phyloP scores from a whole-genome alignment of 2,888 invertebrate species.

The Papilio demoleus region DNA sequence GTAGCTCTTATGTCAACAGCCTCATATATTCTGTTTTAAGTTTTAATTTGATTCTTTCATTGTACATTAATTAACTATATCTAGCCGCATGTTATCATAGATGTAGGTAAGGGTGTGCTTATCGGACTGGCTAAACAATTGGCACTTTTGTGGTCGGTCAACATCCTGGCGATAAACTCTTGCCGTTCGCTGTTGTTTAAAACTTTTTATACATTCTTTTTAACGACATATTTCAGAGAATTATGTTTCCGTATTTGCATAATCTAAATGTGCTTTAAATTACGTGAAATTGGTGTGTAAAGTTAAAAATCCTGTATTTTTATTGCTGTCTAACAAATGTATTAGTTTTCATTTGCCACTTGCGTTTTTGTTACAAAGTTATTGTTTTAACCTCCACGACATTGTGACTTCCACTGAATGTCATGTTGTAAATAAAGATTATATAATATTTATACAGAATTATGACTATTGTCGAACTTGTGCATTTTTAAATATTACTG shows the following conservation, averaged over 20 bases:
- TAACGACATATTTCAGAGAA: neutral
- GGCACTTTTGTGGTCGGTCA: conserved; percentile 63
- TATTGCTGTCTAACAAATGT: neutral
- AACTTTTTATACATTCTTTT: conserved; percentile 12
- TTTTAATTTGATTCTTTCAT: too few species aligned
- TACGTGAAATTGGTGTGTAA: too few species aligned
- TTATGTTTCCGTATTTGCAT: neutral
- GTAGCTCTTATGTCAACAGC: too few species aligned
- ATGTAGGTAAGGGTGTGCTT: conserved; percentile 47
- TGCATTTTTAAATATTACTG: neutral
- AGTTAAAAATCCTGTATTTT: neutral
- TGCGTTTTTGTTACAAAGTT: neutral
- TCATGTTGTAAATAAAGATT: neutral
- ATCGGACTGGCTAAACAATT: conserved; percentile 70
- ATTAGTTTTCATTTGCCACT: neutral
- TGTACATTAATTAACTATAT: neutral
- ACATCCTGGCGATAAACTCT: conserved; percentile 69
- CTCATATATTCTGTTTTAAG: too few species aligned
- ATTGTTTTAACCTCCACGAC: neutral
- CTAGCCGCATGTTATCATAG: neutral
- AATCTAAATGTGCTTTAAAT: too few species aligned
- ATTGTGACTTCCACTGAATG: neutral
- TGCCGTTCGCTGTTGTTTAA: conserved; percentile 41
- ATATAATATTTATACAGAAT: neutral
- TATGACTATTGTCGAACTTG: neutral